These are phyloP conservation scores for Leptodactylus fallax DNA, from an alignment of 2,797 vertebrate genomes.

Conservation along the genomic window DNA sequence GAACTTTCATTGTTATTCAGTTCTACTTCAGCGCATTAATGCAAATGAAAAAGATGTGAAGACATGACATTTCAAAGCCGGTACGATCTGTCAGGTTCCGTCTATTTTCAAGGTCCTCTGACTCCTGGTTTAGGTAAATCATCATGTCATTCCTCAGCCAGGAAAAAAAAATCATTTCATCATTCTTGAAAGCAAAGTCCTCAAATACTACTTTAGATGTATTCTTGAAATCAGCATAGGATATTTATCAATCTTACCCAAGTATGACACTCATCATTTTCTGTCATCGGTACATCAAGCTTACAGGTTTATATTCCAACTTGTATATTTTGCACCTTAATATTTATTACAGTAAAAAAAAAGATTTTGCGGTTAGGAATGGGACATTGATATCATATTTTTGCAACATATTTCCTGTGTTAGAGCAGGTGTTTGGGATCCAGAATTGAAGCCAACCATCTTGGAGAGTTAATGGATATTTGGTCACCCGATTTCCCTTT, in stretches of 20 bases:
- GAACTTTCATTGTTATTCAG: slow-evolving; percentile 61
- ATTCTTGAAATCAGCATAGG: slow-evolving; percentile 18
- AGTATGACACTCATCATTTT: neutral
- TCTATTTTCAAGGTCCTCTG: slow-evolving; percentile 57
- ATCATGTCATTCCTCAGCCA: slow-evolving; percentile 48
- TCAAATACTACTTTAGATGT: slow-evolving; percentile 46
- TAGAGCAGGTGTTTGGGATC: neutral
- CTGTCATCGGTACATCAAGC: neutral
- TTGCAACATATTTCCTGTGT: neutral
- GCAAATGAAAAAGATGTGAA: slow-evolving; percentile 61
- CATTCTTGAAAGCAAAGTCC: slow-evolving; percentile 37
- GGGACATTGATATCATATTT: neutral
- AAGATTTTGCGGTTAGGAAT: too few species aligned
- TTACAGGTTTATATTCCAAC: neutral
- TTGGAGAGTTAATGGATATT: neutral
- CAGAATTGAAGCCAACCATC: neutral
- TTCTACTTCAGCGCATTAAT: slow-evolving; percentile 57
- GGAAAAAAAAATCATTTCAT: slow-evolving; percentile 44
- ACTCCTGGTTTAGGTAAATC: slow-evolving; percentile 51
- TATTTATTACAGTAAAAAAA: neutral
- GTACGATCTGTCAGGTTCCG: slow-evolving; percentile 49
- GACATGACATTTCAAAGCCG: slow-evolving; percentile 60
- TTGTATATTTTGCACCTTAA: neutral
- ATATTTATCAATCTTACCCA: slow-evolving; percentile 21
- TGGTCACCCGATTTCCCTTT: neutral